These are phyloP conservation scores for Sternotherus odoratus DNA, from an alignment of 2,797 vertebrate species.

Conservation along the genomic window DNA sequence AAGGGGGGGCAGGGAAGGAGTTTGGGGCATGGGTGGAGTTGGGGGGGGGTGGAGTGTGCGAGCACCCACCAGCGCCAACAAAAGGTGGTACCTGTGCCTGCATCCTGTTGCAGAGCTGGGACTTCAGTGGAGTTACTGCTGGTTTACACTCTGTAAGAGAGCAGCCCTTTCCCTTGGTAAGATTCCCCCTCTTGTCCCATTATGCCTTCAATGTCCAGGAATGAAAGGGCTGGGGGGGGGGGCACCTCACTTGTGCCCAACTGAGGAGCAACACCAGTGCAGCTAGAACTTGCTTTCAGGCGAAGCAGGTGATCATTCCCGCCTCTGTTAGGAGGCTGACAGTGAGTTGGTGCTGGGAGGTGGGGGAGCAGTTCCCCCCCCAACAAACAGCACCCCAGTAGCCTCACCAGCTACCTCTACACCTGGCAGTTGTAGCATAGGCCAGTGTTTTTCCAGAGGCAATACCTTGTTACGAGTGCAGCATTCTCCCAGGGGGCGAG, in stretches of 20 bases:
- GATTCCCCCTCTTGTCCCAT: not conserved
- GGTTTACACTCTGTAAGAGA: not conserved
- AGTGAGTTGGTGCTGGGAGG: not conserved
- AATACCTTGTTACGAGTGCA: not conserved
- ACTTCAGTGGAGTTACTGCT: not conserved
- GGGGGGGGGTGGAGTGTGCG: no score
- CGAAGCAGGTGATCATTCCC: not conserved
- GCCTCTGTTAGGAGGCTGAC: no score
- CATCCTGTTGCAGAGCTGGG: no score
- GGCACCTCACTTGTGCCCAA: not conserved
- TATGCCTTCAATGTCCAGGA: not conserved
- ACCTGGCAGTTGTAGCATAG: not conserved
- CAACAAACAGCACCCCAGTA: not conserved
- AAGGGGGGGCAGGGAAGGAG: no score
- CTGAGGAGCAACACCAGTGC: not conserved
- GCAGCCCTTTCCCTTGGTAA: not conserved
- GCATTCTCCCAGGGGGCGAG: slow-evolving; percentile 4
- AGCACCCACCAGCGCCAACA: no score
- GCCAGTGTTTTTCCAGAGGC: slow-evolving; percentile 51
- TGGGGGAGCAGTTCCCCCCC: not conserved
- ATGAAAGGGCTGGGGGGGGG: not conserved
- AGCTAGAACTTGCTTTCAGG: not conserved
- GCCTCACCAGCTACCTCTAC: not conserved
- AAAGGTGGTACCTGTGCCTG: no score
- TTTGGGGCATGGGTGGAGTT: no score